Percentiles rank a stretch among this genome's conserved stretches.
phyloP scores from a whole-genome alignment of 2,888 invertebrate genomes.

The Biston stratarius region DNA sequence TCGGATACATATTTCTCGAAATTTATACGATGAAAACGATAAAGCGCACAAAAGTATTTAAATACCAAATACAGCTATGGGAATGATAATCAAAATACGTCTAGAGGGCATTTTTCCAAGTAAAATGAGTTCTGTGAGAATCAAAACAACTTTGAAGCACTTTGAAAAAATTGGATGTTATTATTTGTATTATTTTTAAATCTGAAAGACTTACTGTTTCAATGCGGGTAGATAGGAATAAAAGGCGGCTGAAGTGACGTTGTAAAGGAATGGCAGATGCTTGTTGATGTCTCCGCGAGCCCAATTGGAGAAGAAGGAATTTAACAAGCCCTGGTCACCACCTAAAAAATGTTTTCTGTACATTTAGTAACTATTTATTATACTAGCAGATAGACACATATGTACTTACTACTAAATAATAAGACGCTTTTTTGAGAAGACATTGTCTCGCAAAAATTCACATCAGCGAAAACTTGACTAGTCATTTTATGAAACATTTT shows the following conservation, averaged over 20 bases:
- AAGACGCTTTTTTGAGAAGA: too few species aligned
- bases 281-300: slow-evolving; percentile 95
- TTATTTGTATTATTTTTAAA: slow-evolving; percentile 57
- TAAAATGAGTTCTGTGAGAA: neutral
- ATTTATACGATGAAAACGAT: too few species aligned
- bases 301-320: slow-evolving; percentile 98
- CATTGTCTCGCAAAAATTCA: too few species aligned
- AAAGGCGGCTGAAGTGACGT: slow-evolving; percentile 97
- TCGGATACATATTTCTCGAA: too few species aligned
- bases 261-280: slow-evolving; percentile 98
- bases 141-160: too few species aligned
- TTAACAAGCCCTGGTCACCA: slow-evolving; percentile 98
- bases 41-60: too few species aligned
- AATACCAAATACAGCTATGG: neutral
- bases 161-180: too few species aligned
- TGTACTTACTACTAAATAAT: too few species aligned
- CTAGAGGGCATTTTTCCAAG: neutral
- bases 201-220: slow-evolving; percentile 91
- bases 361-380: too few species aligned
- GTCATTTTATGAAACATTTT: too few species aligned
- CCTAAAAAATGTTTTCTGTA: slow-evolving; percentile 70
- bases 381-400: too few species aligned
- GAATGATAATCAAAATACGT: neutral
- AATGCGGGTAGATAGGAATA: slow-evolving; percentile 99
- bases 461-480: too few species aligned